phyloP scores from a whole-genome alignment of 1,140 invertebrate species.

The Euglossa dilemma region DNA sequence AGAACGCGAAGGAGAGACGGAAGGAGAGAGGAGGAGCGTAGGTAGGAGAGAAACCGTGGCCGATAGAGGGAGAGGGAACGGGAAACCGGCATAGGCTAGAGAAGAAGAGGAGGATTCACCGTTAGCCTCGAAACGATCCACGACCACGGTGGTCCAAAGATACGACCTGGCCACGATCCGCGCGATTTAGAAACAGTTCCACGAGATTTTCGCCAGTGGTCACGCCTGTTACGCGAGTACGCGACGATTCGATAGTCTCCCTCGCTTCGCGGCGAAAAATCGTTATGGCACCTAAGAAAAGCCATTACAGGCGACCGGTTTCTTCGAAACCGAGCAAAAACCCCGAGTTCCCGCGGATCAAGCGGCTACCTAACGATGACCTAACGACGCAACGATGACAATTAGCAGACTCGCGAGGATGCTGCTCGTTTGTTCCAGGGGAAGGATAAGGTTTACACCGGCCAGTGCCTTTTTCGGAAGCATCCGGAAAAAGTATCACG shows the following conservation, averaged over 20 bases:
- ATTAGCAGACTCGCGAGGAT: neutral
- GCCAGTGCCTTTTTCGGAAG: neutral
- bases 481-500: too few relatives aligned
- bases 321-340: constrained; percentile 23
- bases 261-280: neutral
- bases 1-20: neutral
- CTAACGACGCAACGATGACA: constrained; percentile 5
- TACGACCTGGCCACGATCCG: neutral
- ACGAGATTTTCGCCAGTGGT: neutral
- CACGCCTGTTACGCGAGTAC: neutral
- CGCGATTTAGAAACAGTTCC: constrained; percentile 30
- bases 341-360: constrained; percentile 18
- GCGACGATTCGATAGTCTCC: neutral
- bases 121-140: constrained; percentile 45
- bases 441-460: neutral
- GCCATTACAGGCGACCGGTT: constrained; percentile 53
- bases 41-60: neutral
- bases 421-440: neutral
- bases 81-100: neutral
- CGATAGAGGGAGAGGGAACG: neutral
- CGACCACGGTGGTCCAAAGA: constrained; percentile 41
- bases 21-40: neutral
- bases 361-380: neutral
- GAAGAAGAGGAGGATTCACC: constrained; percentile 29
- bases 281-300: constrained; percentile 19